phyloP scores from a whole-genome alignment of 2,113 vertebrate genomes.

The Sarotherodon lohbergeri region DNA sequence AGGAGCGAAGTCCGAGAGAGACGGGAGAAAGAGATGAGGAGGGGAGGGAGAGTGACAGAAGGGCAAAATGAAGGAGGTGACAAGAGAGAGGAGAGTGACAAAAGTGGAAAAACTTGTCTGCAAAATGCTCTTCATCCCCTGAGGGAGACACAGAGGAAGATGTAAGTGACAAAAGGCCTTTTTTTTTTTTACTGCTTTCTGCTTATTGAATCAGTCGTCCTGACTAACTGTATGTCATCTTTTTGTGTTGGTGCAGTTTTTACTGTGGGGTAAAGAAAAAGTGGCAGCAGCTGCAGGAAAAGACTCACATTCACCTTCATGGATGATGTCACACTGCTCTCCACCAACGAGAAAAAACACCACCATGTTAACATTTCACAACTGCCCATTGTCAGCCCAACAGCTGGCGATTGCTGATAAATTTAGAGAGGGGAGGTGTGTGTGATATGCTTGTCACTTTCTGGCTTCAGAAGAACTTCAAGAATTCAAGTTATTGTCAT shows the following conservation, averaged over 20 bases:
- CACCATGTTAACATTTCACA: neutral
- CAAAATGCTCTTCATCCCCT: slow-evolving; percentile 1
- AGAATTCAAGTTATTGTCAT: neutral
- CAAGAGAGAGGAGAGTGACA: neutral
- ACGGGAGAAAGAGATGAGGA: neutral
- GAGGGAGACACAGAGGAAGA: neutral
- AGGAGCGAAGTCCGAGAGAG: neutral
- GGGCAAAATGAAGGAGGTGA: neutral
- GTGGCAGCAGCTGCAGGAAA: neutral
- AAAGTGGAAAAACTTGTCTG: slow-evolving; percentile 48
- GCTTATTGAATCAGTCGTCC: neutral
- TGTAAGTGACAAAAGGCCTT: neutral
- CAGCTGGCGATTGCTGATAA: neutral
- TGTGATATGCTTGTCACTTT: neutral
- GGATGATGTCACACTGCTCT: neutral
- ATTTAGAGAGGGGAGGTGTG: neutral
- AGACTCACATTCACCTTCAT: neutral
- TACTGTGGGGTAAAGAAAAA: neutral
- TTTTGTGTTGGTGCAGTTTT: neutral
- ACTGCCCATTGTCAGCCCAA: neutral
- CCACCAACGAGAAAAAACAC: neutral
- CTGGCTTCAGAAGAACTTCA: neutral
- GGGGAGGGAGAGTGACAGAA: neutral
- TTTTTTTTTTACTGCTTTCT: neutral
- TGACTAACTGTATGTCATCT: neutral